Evolutionary conservation across 2,113 vertebrate genomes (phyloP).

Genomic region (Sapayoa aenigma): DNA sequence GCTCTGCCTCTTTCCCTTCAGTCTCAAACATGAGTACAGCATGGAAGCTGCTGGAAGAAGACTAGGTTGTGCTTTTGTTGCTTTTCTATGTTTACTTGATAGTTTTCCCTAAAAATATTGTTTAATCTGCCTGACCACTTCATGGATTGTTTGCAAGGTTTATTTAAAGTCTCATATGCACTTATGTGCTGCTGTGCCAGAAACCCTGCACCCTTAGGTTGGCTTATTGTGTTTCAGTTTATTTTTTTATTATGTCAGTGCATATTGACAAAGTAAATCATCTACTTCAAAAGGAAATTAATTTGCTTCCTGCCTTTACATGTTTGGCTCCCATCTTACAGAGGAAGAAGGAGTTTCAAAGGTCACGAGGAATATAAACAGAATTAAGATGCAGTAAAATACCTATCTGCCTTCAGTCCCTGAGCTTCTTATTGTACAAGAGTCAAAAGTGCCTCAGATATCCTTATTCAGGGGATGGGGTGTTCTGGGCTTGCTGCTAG

Average conservation of each 20-base stretch:
- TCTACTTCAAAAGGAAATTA: slow-evolving; percentile 1
- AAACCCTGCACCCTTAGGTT: neutral
- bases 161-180: neutral
- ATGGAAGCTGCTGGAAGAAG: neutral
- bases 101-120: neutral
- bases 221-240: neutral
- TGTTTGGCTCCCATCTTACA: neutral
- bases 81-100: neutral
- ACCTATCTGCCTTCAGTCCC: neutral
- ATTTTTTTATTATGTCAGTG: neutral
- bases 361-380: neutral
- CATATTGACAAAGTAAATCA: neutral
- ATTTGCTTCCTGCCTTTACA: slow-evolving; percentile 37
- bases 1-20: neutral
- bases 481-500: neutral
- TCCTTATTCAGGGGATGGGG: neutral
- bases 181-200: neutral
- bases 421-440: neutral
- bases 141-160: neutral
- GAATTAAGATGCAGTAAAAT: neutral
- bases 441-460: neutral
- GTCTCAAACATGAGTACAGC: neutral
- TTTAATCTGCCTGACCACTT: neutral
- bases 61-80: neutral
- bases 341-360: neutral